Conservation (phyloP, 1,140 invertebrate species). For the Pseudomyrmex gracilis region DNA sequence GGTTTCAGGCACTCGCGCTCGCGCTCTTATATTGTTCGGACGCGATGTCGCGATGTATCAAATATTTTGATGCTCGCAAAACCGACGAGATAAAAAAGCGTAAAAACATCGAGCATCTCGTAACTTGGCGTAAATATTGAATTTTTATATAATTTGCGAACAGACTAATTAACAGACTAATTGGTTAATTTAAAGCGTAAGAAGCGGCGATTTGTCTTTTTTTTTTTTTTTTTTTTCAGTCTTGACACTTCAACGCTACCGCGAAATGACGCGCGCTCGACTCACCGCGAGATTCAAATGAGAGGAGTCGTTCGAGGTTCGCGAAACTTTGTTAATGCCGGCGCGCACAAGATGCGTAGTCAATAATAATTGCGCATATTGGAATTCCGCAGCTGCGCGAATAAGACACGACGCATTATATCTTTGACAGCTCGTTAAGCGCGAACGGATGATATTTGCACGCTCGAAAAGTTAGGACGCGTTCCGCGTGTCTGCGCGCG, state of each 20-base stretch:
- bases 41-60: neutral
- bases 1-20: slow-evolving; percentile 22
- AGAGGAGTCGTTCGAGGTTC: slow-evolving; percentile 16
- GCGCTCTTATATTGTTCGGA: slow-evolving; percentile 22
- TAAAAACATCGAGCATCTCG: neutral
- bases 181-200: too few species aligned
- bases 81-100: neutral
- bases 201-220: too few species aligned
- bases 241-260: too few species aligned
- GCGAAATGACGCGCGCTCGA: too few species aligned
- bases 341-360: slow-evolving; percentile 7
- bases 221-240: too few species aligned
- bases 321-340: slow-evolving; percentile 33
- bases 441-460: slow-evolving; percentile 5
- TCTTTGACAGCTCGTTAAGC: slow-evolving; percentile 9
- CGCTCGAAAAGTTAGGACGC: slow-evolving; percentile 11
- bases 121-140: too few species aligned
- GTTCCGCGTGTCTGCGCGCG: neutral
- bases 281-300: neutral
- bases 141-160: too few species aligned
- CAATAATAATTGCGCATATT: slow-evolving; percentile 55
- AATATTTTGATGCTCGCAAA: neutral
- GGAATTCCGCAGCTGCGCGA: slow-evolving; percentile 38
- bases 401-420: neutral
- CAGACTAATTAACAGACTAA: too few species aligned